Conservation (phyloP, 2,797 vertebrate genomes). For the Megalops cyprinoides region DNA sequence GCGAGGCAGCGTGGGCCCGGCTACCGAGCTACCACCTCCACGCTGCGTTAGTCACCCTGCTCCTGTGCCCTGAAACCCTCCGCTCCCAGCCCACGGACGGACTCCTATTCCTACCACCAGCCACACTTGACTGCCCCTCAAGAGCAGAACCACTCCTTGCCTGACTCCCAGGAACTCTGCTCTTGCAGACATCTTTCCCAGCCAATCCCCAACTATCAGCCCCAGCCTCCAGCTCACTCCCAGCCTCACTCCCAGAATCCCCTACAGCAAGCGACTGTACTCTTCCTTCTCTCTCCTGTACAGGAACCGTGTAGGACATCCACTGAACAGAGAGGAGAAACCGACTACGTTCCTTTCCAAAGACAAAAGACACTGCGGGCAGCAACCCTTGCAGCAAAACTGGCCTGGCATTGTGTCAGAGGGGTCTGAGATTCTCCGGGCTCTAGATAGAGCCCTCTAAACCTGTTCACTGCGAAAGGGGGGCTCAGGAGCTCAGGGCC, state of each 20-base stretch:
- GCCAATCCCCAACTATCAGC: background rate
- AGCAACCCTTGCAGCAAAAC: background rate
- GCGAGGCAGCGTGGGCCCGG: too few relatives aligned
- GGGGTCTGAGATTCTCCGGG: background rate
- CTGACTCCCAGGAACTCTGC: background rate
- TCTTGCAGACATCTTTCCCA: too few relatives aligned
- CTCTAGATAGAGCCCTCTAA: background rate
- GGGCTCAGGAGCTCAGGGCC: background rate
- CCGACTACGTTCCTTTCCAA: background rate
- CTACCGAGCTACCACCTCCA: too few relatives aligned
- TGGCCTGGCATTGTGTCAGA: background rate
- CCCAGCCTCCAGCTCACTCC: background rate
- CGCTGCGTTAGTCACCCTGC: too few relatives aligned
- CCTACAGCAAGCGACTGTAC: too few relatives aligned
- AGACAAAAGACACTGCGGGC: background rate
- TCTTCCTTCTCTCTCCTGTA: background rate
- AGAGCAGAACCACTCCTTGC: background rate
- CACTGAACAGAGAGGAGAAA: background rate
- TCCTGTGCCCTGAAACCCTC: too few relatives aligned
- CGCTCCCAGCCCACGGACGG: background rate
- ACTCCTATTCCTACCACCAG: background rate
- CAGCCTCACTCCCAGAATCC: too few relatives aligned
- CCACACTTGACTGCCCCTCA: background rate
- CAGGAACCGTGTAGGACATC: background rate
- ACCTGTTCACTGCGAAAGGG: background rate